Conservation (phyloP, 2,113 vertebrate genomes). For the Ammodytes marinus region DNA sequence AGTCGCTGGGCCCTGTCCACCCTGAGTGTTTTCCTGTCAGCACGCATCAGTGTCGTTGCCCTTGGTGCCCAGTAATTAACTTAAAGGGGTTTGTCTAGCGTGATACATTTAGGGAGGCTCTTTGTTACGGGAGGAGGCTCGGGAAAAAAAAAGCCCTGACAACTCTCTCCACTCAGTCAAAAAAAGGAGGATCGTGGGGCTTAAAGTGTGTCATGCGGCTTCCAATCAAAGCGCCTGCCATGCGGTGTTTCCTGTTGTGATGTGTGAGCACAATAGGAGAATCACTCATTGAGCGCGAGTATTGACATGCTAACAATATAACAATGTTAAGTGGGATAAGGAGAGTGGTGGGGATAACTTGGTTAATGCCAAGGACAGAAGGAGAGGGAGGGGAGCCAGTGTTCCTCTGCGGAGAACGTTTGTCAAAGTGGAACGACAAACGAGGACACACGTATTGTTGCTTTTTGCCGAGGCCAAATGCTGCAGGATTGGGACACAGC, state of each 20-base stretch:
- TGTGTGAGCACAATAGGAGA: slow-evolving; percentile 73
- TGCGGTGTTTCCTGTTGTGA: slow-evolving; percentile 76
- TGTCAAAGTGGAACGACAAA: slow-evolving; percentile 36
- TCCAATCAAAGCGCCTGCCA: slow-evolving; percentile 68
- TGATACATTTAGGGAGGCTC: slow-evolving; percentile 76
- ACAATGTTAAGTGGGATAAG: slow-evolving; percentile 76
- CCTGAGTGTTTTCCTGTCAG: slow-evolving; percentile 80
- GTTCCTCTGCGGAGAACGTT: slow-evolving; percentile 27
- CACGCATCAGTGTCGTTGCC: slow-evolving; percentile 78
- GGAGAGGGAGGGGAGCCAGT: background rate
- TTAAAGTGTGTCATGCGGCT: slow-evolving; percentile 72
- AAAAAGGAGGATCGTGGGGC: slow-evolving; percentile 59
- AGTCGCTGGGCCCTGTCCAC: slow-evolving; percentile 61
- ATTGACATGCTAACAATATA: slow-evolving; percentile 80
- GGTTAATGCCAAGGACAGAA: slow-evolving; percentile 57
- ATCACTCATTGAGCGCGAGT: slow-evolving; percentile 67
- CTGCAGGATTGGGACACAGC: slow-evolving; percentile 5
- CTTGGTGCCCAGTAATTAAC: slow-evolving; percentile 77
- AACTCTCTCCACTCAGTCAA: slow-evolving; percentile 24
- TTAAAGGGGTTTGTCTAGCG: slow-evolving; percentile 79
- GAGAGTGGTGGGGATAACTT: slow-evolving; percentile 50
- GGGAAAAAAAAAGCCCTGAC: slow-evolving; percentile 52
- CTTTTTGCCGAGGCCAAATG: slow-evolving; percentile 15
- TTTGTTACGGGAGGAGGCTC: slow-evolving; percentile 61
- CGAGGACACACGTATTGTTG: slow-evolving; percentile 39